Evolutionary conservation across 1,140 invertebrate genomes (phyloP).

Genomic region (Aphelinus certus): DNA sequence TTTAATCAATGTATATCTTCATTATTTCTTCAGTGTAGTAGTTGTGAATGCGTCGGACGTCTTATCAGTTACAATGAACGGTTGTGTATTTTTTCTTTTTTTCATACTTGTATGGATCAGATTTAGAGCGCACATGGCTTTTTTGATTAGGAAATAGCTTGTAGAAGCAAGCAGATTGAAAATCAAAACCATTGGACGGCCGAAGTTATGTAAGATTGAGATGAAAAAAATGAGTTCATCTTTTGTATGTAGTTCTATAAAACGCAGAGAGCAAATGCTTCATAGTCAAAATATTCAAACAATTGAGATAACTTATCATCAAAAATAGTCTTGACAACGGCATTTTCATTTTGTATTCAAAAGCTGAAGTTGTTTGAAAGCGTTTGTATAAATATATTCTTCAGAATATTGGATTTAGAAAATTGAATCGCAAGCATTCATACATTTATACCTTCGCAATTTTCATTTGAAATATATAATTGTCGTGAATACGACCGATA

Average conservation of each 20-base stretch:
- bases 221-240: constrained; percentile 19
- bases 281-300: constrained; percentile 20
- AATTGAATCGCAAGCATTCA: constrained; percentile 28
- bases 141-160: constrained; percentile 8
- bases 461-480: constrained; percentile 12
- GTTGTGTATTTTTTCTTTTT: neutral
- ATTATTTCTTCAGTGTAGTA: constrained; percentile 12
- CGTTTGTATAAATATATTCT: constrained; percentile 27
- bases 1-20: constrained; percentile 16
- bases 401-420: constrained; percentile 28
- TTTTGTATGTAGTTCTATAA: constrained; percentile 12
- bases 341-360: constrained; percentile 23
- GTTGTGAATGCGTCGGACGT: constrained; percentile 33
- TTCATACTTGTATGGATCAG: constrained; percentile 9
- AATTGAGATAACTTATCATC: constrained; percentile 32
- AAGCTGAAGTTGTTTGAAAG: constrained; percentile 28
- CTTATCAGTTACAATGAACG: constrained; percentile 28
- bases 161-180: constrained; percentile 21
- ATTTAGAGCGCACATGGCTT: constrained; percentile 16
- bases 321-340: constrained; percentile 28
- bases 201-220: constrained; percentile 22
- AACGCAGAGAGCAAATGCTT: constrained; percentile 28
- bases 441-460: constrained; percentile 2
- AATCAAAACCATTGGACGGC: constrained; percentile 38
- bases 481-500: constrained; percentile 16